phyloP scores from a whole-genome alignment of 2,113 vertebrate species.

The Gila orcuttii region DNA sequence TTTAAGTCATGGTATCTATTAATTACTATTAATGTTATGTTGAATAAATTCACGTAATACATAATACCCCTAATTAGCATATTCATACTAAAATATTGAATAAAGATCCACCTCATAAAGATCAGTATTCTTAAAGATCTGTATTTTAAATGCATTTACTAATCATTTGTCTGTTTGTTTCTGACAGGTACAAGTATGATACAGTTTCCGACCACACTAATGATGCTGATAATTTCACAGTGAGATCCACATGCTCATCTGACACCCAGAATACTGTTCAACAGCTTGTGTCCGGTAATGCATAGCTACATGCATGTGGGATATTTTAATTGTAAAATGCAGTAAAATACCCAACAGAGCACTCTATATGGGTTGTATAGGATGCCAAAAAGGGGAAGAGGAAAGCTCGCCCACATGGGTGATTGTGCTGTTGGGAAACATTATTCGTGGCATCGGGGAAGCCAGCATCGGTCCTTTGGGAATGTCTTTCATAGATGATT shows the following conservation, averaged over 20 bases:
- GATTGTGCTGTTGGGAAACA: conserved; percentile 86
- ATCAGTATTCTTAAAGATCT: background rate
- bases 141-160: background rate
- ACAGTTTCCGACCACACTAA: background rate
- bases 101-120: background rate
- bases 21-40: no score
- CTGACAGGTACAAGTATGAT: conserved; percentile 37
- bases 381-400: conserved; percentile 77
- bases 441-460: conserved; percentile 89
- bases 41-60: background rate
- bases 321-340: background rate
- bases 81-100: background rate
- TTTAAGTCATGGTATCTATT: background rate
- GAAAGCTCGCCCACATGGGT: conserved; percentile 88
- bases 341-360: background rate
- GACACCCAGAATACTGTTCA: background rate
- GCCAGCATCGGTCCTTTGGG: conserved; percentile 88
- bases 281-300: conserved; percentile 25
- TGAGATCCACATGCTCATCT: conserved; percentile 24
- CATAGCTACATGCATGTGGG: background rate
- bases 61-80: background rate
- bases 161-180: background rate
- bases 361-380: conserved; percentile 1
- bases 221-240: conserved; percentile 28
- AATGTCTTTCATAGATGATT: conserved; percentile 92